Percentiles rank a stretch among this genome's conserved stretches.
phyloP scores from a whole-genome alignment of 2,797 vertebrate genomes.

The Manis javanica region DNA sequence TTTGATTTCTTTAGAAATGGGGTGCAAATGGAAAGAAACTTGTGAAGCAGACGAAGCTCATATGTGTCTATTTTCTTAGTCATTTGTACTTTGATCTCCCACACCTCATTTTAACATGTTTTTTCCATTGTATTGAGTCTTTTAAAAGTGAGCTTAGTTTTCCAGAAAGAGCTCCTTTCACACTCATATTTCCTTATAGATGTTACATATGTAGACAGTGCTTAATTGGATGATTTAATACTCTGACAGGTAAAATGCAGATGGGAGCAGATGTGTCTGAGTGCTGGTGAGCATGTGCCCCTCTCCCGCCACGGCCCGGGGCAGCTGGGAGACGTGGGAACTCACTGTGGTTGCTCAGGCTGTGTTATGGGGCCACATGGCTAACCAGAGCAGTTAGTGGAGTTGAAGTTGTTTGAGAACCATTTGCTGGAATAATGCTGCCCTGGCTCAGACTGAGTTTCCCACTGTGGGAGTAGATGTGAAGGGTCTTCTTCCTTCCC shows the following conservation, averaged over 20 bases:
- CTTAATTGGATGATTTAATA: background rate
- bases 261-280: background rate
- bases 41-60: background rate
- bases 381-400: background rate
- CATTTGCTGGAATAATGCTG: background rate
- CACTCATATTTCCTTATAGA: background rate
- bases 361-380: rapidly evolving
- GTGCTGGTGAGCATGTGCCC: background rate
- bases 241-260: too few relatives aligned
- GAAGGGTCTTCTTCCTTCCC: background rate
- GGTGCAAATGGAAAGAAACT: background rate
- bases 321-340: background rate
- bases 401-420: background rate
- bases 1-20: background rate
- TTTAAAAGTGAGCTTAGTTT: background rate
- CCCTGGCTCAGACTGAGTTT: background rate
- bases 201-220: background rate
- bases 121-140: background rate
- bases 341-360: background rate
- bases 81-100: background rate
- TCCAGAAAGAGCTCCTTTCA: background rate
- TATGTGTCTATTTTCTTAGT: background rate
- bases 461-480: background rate
- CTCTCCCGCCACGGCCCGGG: rapidly evolving
- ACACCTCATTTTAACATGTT: background rate